These are phyloP conservation scores for Pristionchus exspectatus DNA, from an alignment of 2,888 invertebrate genomes.

Conservation along the genomic window DNA sequence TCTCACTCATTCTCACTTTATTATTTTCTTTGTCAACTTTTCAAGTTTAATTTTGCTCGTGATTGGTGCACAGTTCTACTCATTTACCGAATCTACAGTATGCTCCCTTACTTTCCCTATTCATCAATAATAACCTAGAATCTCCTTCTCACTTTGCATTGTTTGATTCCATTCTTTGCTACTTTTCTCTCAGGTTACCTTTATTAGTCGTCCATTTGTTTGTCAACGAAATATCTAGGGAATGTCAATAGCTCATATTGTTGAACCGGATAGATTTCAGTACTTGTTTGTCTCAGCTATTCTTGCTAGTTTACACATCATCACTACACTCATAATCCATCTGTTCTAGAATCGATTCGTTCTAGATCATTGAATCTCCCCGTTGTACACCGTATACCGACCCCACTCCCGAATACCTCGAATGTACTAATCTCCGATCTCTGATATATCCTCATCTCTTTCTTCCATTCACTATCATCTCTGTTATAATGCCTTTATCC, in stretches of 20 bases:
- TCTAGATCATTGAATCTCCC: background rate
- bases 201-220: background rate
- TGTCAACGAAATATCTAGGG: slow-evolving; percentile 2
- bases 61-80: slow-evolving; percentile 34
- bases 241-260: background rate
- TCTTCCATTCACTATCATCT: background rate
- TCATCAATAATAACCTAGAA: background rate
- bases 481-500: slow-evolving; percentile 39
- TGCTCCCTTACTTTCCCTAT: background rate
- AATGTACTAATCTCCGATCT: slow-evolving; percentile 42
- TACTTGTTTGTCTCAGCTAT: slow-evolving; percentile 6
- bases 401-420: slow-evolving; percentile 12
- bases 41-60: slow-evolving; percentile 14
- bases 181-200: background rate
- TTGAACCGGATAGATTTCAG: background rate
- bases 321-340: background rate
- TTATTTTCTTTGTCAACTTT: background rate
- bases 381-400: slow-evolving; percentile 17
- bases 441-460: slow-evolving; percentile 6
- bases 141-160: slow-evolving; percentile 8
- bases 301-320: slow-evolving; percentile 31
- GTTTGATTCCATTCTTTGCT: slow-evolving; percentile 5
- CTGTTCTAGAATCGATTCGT: background rate
- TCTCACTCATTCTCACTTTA: slow-evolving; percentile 9
- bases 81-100: background rate